Evolutionary conservation across 2,797 vertebrate species (phyloP).

Genomic region (Chelon auratus): DNA sequence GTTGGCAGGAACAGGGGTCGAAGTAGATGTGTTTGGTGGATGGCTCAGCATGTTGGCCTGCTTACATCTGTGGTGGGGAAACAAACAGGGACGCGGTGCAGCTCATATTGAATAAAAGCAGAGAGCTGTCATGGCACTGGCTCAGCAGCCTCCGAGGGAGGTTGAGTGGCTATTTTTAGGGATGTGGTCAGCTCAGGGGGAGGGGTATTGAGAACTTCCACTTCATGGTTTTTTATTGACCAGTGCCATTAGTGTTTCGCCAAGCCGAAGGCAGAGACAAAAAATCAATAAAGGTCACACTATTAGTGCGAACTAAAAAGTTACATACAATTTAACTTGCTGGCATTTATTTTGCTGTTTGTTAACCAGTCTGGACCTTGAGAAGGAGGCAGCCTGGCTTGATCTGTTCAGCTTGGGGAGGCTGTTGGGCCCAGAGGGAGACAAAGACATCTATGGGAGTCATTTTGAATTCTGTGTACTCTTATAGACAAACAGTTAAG

Average conservation of each 20-base stretch:
- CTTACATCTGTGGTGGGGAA: slow-evolving; percentile 58
- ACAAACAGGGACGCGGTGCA: slow-evolving; percentile 45
- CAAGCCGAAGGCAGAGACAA: slow-evolving; percentile 81
- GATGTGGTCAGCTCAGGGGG: slow-evolving; percentile 65
- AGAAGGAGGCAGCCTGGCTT: slow-evolving; percentile 64
- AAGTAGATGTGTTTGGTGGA: slow-evolving; percentile 57
- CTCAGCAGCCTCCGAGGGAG: slow-evolving; percentile 58
- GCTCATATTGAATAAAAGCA: slow-evolving; percentile 64
- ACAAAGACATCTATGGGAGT: slow-evolving; percentile 57
- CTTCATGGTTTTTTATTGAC: slow-evolving; percentile 85
- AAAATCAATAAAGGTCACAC: slow-evolving; percentile 85
- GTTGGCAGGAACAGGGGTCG: slow-evolving; percentile 52
- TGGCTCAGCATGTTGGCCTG: slow-evolving; percentile 68
- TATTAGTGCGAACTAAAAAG: slow-evolving; percentile 83
- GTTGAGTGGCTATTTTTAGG: slow-evolving; percentile 79
- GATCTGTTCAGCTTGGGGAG: slow-evolving; percentile 74
- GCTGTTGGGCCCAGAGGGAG: slow-evolving; percentile 61
- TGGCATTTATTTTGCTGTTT: slow-evolving; percentile 78
- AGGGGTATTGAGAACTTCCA: slow-evolving; percentile 80
- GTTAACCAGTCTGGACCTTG: slow-evolving; percentile 77
- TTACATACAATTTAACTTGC: slow-evolving; percentile 83
- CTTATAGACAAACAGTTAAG: slow-evolving; percentile 47
- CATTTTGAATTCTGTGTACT: slow-evolving; percentile 73
- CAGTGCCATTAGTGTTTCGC: slow-evolving; percentile 85
- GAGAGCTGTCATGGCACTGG: slow-evolving; percentile 57